Evolutionary conservation across 1,140 invertebrate genomes (phyloP).

Genomic region (Drosophila lacteicornis): DNA sequence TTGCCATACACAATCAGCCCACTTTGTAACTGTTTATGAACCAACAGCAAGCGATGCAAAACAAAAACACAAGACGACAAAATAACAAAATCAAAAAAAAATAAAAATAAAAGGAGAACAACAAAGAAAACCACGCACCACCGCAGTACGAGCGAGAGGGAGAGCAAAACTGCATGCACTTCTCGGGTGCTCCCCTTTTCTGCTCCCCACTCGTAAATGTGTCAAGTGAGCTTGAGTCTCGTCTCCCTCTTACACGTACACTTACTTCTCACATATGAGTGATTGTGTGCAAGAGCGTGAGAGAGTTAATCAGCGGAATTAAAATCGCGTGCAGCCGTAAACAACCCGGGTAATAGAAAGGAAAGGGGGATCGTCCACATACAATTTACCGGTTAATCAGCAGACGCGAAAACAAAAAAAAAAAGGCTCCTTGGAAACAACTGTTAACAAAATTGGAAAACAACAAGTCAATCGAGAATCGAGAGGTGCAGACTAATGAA

Average conservation of each 20-base stretch:
- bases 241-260: background rate
- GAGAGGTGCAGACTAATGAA: conserved; percentile 40
- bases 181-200: conserved; percentile 48
- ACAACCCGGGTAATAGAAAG: conserved; percentile 40
- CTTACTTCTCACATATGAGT: conserved; percentile 6
- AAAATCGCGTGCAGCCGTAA: conserved; percentile 62
- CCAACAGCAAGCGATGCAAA: conserved; percentile 67
- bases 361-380: conserved; percentile 39
- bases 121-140: conserved; percentile 51
- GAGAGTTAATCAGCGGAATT: conserved; percentile 49
- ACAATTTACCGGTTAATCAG: conserved; percentile 66
- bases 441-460: conserved; percentile 17
- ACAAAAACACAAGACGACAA: conserved; percentile 57
- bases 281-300: conserved; percentile 45
- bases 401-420: conserved; percentile 33
- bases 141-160: conserved; percentile 27
- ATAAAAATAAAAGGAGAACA: conserved; percentile 30
- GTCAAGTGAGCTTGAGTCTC: conserved; percentile 50
- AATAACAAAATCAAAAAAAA: conserved; percentile 24
- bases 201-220: conserved; percentile 50
- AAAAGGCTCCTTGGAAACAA: conserved; percentile 65
- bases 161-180: conserved; percentile 44
- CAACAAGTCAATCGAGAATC: conserved; percentile 65
- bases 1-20: conserved; percentile 64
- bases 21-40: conserved; percentile 73